Conservation (phyloP, 2,113 vertebrate species). For the Cercocebus atys region DNA sequence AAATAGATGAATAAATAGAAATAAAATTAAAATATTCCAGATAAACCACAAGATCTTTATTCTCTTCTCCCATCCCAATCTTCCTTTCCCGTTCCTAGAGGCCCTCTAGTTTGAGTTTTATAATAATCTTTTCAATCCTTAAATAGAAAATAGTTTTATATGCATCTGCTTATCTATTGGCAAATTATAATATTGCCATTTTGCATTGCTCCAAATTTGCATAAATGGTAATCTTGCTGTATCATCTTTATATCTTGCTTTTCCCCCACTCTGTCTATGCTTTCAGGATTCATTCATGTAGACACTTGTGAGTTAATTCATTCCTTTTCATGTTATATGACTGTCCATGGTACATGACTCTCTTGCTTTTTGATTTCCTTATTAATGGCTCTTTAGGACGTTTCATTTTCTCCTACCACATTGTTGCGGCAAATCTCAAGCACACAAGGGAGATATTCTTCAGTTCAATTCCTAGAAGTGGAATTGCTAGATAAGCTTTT, state of each 20-base stretch:
- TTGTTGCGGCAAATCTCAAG: not conserved
- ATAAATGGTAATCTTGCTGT: not conserved
- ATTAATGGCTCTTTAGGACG: not conserved
- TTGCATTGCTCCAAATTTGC: not conserved
- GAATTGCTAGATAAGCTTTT: not conserved
- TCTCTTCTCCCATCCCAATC: not conserved
- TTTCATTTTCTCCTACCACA: not conserved
- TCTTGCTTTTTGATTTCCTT: not conserved
- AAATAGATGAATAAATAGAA: too few species aligned
- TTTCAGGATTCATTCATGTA: not conserved
- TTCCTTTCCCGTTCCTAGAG: not conserved
- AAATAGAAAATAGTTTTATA: not conserved
- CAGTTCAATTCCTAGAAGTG: not conserved
- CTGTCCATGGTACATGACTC: not conserved
- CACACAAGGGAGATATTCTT: not conserved
- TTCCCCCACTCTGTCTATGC: not conserved
- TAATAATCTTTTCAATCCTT: not conserved
- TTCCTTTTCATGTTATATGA: not conserved
- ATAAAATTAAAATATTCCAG: not conserved
- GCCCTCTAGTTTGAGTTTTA: not conserved
- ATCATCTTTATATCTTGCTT: not conserved
- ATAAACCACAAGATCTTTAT: not conserved
- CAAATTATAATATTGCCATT: not conserved
- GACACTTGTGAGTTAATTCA: not conserved
- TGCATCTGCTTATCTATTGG: not conserved